phyloP scores from a whole-genome alignment of 1,140 invertebrate genomes.

The Adelges cooleyi region DNA sequence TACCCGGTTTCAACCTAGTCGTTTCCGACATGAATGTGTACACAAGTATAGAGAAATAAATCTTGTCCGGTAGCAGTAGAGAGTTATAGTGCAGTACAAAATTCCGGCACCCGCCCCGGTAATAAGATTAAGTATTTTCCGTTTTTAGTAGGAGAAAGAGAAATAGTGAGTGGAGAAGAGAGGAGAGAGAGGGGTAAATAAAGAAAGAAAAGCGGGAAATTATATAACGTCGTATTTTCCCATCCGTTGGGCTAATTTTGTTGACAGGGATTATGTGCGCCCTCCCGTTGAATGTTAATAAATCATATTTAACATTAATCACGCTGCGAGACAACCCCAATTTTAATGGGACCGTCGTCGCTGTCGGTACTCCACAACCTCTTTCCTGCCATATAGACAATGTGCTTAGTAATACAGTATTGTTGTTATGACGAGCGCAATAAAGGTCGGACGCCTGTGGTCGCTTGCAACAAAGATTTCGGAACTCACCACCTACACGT shows the following conservation, averaged over 20 bases:
- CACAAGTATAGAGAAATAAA: no score
- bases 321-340: constrained; percentile 19
- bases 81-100: no score
- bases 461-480: no score
- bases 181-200: no score
- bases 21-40: no score
- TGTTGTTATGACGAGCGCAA: not conserved
- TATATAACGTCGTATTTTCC: constrained; percentile 5
- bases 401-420: not conserved
- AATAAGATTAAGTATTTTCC: no score
- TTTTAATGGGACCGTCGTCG: constrained; percentile 23
- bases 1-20: no score
- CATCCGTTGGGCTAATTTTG: constrained; percentile 22
- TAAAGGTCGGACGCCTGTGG: not conserved
- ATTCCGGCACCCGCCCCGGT: no score
- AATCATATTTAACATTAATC: constrained; percentile 27
- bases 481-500: no score
- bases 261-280: constrained; percentile 8
- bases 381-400: not conserved
- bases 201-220: constrained; percentile 5
- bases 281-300: constrained; percentile 5
- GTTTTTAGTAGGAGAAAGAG: no score
- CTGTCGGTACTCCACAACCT: constrained; percentile 13
- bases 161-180: no score
- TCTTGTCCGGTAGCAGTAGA: no score